Evolutionary conservation across 2,888 invertebrate genomes (phyloP).

Genomic region (Chalcosyrphus nemorum): DNA sequence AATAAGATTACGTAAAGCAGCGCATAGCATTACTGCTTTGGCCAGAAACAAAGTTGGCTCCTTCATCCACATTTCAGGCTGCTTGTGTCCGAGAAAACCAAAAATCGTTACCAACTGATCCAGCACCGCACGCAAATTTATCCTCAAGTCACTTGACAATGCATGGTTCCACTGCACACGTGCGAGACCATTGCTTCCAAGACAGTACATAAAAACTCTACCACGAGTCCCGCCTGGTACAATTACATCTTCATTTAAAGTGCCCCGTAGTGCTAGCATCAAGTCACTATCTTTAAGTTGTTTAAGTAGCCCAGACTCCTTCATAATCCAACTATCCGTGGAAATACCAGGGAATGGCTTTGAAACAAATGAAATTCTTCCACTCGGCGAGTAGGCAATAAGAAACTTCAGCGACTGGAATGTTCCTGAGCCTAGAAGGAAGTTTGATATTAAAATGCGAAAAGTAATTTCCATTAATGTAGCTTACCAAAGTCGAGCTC

Average conservation of each 20-base stretch:
- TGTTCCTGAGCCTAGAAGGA: neutral
- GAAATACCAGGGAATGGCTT: neutral
- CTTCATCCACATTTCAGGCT: slow-evolving; percentile 6
- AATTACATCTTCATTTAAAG: neutral
- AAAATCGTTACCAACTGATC: neutral
- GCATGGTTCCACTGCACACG: neutral
- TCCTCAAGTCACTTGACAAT: neutral
- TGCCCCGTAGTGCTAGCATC: neutral
- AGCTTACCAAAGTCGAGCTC: slow-evolving; percentile 20
- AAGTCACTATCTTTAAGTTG: neutral
- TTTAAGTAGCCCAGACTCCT: neutral
- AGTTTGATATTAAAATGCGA: neutral
- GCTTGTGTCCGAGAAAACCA: neutral
- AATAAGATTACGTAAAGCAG: slow-evolving; percentile 14
- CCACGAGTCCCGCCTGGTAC: neutral
- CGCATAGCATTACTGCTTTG: neutral
- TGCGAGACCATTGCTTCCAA: neutral
- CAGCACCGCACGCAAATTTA: neutral
- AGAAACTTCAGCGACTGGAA: slow-evolving; percentile 7
- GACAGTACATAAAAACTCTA: neutral
- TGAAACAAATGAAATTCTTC: slow-evolving; percentile 19
- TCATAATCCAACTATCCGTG: neutral
- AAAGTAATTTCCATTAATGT: too few relatives aligned
- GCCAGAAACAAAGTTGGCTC: neutral
- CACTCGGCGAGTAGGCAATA: slow-evolving; percentile 21